These are phyloP conservation scores for Ovibos moschatus DNA, from an alignment of 2,113 vertebrate species.

Conservation along the genomic window DNA sequence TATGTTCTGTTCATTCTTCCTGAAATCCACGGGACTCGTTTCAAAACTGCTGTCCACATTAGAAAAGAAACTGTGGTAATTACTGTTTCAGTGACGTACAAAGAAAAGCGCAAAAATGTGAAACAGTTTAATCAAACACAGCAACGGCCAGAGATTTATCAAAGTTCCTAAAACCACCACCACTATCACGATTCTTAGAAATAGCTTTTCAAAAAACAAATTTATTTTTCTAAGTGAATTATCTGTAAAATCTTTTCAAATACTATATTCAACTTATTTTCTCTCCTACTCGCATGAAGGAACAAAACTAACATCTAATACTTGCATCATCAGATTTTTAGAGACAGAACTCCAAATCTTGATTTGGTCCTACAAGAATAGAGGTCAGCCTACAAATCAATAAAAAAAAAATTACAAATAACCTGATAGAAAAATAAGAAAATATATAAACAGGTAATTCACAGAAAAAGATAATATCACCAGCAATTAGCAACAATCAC, in stretches of 20 bases:
- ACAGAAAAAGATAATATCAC: not conserved
- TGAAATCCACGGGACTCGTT: not conserved
- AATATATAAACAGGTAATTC: not conserved
- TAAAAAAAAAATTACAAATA: not conserved
- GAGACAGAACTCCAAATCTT: not conserved
- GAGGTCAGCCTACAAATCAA: not conserved
- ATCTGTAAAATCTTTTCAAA: not conserved
- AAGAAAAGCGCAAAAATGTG: not conserved
- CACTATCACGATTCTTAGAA: not conserved
- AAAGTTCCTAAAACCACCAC: not conserved
- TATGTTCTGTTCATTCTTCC: not conserved
- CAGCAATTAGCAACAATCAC: not conserved
- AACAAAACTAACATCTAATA: not conserved
- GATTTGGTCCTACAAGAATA: not conserved
- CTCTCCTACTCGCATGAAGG: not conserved
- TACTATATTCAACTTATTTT: not conserved
- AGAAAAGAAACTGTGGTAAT: not conserved
- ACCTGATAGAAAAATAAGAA: not conserved
- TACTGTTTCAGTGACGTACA: not conserved
- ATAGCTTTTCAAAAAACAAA: not conserved
- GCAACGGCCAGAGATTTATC: not conserved
- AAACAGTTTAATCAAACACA: not conserved
- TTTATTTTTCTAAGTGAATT: not conserved
- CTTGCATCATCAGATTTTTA: not conserved
- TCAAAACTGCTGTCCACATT: not conserved